Conservation (phyloP, 2,888 invertebrate species). For the Diadromus collaris region DNA sequence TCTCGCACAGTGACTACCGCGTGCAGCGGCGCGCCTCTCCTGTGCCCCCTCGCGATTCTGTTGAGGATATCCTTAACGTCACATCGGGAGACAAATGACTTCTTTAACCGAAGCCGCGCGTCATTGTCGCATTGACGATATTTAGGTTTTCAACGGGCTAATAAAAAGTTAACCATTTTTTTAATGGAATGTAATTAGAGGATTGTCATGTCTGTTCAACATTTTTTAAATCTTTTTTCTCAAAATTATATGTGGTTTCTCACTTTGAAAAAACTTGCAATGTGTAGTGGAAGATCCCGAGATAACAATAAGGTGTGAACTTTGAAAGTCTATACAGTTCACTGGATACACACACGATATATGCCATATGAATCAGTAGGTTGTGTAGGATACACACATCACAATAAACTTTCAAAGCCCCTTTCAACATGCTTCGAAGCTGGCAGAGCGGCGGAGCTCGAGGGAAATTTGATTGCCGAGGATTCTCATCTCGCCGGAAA, state of each 20-base stretch:
- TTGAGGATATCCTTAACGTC: too few relatives aligned
- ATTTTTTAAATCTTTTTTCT: neutral
- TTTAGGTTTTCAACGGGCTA: neutral
- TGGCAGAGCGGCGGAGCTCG: neutral
- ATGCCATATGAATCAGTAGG: neutral
- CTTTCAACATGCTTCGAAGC: conserved; percentile 2
- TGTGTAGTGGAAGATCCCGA: neutral
- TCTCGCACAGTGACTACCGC: too few relatives aligned
- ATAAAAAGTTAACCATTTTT: neutral
- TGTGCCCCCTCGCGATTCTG: too few relatives aligned
- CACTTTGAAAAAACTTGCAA: neutral
- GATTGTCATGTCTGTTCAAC: neutral
- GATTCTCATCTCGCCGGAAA: conserved; percentile 10
- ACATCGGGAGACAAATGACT: neutral
- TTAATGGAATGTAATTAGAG: neutral
- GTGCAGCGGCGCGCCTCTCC: too few relatives aligned
- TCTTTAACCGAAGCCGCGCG: neutral
- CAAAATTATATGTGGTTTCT: neutral
- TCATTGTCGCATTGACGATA: neutral
- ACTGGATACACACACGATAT: neutral
- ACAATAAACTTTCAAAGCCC: neutral
- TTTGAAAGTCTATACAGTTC: neutral
- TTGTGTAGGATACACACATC: neutral
- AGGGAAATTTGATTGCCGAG: conserved; percentile 13
- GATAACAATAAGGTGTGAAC: neutral